Evolutionary conservation across 2,888 invertebrate species (phyloP), one percentile per base, ranked within the genome.

Genomic region (Tetrapedia diversipes): DNA sequence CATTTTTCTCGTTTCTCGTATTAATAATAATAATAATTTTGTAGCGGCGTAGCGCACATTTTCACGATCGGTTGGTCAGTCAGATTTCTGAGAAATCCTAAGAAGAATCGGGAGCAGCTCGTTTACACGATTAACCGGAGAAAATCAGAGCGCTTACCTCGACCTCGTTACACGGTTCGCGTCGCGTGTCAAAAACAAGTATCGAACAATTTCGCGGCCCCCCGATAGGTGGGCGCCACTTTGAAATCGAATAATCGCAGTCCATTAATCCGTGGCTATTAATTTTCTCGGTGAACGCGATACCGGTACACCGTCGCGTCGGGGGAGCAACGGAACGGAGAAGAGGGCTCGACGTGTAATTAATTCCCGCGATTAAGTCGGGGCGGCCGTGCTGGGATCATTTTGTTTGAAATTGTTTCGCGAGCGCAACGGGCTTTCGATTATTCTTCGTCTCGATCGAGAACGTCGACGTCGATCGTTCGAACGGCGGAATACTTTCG

Each of bases 361-460:
- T 74, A 74, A 74, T 74, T 70, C 59, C 45, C 57, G 74, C 41
- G 74, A 74, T 64, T 64, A 74, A 74, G 72, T 60, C 56, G 61
- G 60, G 32, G 56, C 57, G 51, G 27, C 29, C 29, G 29, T 19
- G 34, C 43, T 11, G 45, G 37, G 66, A 39, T 29, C 41, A 24
- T n/a, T n/a, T n/a, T n/a, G n/a, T n/a, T n/a, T n/a, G n/a, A 19
- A 47, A 57, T 29, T 57, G 57, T 66, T 56, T 64, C 43, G 41
- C 64, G 49, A 39, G 49, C 14, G n/a, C 37, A 22, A 22, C 24
- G 37, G 37, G 16, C 37, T 22, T 24, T 56, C 7, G 10, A 37
- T 37, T 37, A 37, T 10, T 37, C 37, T 10, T 1, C 37, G 4
- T 37, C 10, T 10, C 6, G 8, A 37, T 37, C 37, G 7, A 10